A percentile compares a stretch with the other conserved stretches of the same genome.
These are phyloP conservation scores for Ceratina calcarata DNA, from an alignment of 1,140 invertebrate genomes.

Conservation along the genomic window DNA sequence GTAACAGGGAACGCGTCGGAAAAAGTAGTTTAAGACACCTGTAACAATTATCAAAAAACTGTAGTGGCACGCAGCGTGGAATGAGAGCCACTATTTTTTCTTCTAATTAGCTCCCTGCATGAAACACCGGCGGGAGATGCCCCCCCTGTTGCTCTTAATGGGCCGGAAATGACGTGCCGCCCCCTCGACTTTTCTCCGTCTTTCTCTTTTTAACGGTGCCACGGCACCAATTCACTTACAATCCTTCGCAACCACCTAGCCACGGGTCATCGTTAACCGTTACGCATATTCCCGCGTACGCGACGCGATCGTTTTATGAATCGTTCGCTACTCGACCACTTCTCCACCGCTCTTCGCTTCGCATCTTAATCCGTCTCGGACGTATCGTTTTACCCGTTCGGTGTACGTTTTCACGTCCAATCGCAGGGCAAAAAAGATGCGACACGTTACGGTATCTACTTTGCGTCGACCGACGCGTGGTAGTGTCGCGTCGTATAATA, in stretches of 20 bases:
- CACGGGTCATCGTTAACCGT: slow-evolving; percentile 24
- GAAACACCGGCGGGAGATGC: slow-evolving; percentile 40
- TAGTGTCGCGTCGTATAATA: too few species aligned
- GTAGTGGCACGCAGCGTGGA: background rate
- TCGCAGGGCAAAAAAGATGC: background rate
- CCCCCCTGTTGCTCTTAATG: slow-evolving; percentile 69
- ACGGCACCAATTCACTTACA: slow-evolving; percentile 44
- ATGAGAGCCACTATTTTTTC: slow-evolving; percentile 60
- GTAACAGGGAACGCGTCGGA: background rate
- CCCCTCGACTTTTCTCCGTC: slow-evolving; percentile 37
- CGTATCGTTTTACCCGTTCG: slow-evolving; percentile 19
- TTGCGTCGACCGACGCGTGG: background rate
- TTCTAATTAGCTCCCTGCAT: slow-evolving; percentile 60
- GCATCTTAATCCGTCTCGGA: background rate
- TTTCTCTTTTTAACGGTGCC: slow-evolving; percentile 25
- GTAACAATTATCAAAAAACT: slow-evolving; percentile 2
- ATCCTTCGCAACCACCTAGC: slow-evolving; percentile 34
- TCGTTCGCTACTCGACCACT: slow-evolving; percentile 5
- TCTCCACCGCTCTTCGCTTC: background rate
- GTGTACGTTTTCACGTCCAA: slow-evolving; percentile 3
- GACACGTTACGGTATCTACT: background rate
- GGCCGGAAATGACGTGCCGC: slow-evolving; percentile 72
- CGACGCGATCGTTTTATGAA: slow-evolving; percentile 40
- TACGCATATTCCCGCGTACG: slow-evolving; percentile 35
- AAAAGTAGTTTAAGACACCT: background rate